Evolutionary conservation across 2,113 vertebrate genomes (phyloP).

Genomic region (Daboia siamensis): DNA sequence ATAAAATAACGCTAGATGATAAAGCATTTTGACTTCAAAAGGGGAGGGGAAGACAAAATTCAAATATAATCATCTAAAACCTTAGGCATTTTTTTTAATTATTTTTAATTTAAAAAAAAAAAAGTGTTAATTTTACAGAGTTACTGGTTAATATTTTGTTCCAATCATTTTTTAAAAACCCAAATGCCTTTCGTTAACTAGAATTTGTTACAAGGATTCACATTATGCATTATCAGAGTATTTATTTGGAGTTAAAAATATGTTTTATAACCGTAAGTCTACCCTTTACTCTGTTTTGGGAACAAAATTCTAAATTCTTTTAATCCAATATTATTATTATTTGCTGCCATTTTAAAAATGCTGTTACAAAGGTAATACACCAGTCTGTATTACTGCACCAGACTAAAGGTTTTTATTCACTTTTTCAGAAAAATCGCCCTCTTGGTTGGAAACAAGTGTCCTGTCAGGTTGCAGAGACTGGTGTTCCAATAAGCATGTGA

Average conservation of each 20-base stretch:
- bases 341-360: constrained; percentile 70
- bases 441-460: constrained; percentile 73
- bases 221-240: constrained; percentile 71
- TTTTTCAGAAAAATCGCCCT: constrained; percentile 65
- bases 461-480: constrained; percentile 70
- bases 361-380: constrained; percentile 71
- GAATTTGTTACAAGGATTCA: constrained; percentile 67
- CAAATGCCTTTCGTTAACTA: constrained; percentile 59
- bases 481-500: constrained; percentile 77
- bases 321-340: constrained; percentile 68
- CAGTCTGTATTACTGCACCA: constrained; percentile 71
- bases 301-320: constrained; percentile 79
- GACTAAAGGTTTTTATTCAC: constrained; percentile 65
- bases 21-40: constrained; percentile 66
- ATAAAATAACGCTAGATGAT: constrained; percentile 51
- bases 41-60: no score
- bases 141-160: constrained; percentile 64
- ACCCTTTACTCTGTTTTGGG: constrained; percentile 71
- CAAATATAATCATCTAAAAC: constrained; percentile 49
- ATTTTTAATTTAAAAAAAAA: constrained; percentile 36
- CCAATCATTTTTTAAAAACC: constrained; percentile 68
- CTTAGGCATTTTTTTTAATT: constrained; percentile 44
- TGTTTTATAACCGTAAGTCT: constrained; percentile 71
- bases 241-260: constrained; percentile 73
- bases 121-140: constrained; percentile 69